A percentile compares a stretch with the other conserved stretches of the same genome.
These are phyloP conservation scores for Melipona beecheii DNA, from an alignment of 2,888 invertebrate genomes.

Conservation along the genomic window DNA sequence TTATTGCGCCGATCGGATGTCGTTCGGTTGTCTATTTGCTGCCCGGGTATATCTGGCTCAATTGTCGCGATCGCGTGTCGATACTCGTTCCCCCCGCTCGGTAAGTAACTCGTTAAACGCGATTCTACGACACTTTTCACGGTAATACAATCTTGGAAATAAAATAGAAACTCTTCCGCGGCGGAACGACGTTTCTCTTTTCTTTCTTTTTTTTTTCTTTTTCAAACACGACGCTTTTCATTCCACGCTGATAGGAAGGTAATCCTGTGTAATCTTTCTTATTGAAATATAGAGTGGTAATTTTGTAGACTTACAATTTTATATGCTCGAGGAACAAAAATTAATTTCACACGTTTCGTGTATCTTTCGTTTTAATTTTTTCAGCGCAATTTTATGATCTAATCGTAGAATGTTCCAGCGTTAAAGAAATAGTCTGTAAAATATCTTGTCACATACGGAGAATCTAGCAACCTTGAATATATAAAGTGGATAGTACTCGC, in stretches of 20 bases:
- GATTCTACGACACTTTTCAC: background rate
- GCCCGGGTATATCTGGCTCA: slow-evolving; percentile 14
- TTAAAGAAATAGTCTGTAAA: background rate
- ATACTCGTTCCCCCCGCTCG: background rate
- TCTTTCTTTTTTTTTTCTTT: background rate
- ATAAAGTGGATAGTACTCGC: no score
- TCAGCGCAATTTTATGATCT: background rate
- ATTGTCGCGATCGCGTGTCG: slow-evolving; percentile 25
- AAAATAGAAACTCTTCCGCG: background rate
- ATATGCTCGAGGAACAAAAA: no score
- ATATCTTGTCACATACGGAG: no score
- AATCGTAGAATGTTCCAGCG: background rate
- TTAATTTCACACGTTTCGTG: no score
- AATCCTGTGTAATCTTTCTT: no score
- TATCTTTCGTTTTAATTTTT: no score
- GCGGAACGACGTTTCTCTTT: background rate
- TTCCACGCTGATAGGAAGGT: no score
- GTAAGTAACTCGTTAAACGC: background rate
- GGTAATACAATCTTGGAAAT: background rate
- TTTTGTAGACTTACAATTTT: no score
- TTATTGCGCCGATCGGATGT: slow-evolving; percentile 40
- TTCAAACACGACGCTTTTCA: background rate
- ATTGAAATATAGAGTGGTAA: no score
- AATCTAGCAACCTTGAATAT: no score
- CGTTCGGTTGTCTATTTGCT: slow-evolving; percentile 28